Evolutionary conservation across 2,797 vertebrate genomes (phyloP).

Genomic region (Odontamblyopus lacepedii): DNA sequence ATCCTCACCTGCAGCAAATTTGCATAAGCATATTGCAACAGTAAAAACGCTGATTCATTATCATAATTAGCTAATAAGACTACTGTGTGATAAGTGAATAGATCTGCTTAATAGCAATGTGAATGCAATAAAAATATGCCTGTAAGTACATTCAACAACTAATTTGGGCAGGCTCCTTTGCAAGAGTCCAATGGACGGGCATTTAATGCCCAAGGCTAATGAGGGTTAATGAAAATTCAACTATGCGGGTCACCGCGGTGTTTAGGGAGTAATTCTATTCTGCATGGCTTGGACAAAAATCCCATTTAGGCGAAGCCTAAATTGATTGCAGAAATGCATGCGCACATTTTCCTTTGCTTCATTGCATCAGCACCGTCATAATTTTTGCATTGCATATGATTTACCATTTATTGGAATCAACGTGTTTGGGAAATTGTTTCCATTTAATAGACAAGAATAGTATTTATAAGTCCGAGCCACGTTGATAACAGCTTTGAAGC

Average conservation of each 20-base stretch:
- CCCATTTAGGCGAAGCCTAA: neutral
- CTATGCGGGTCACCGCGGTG: neutral
- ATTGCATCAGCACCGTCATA: slow-evolving; percentile 31
- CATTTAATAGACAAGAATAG: neutral
- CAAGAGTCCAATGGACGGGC: neutral
- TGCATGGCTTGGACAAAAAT: neutral
- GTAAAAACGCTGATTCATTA: neutral
- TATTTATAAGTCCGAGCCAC: neutral
- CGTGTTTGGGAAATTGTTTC: neutral
- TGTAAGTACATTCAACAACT: neutral
- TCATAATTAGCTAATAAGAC: neutral
- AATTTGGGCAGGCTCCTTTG: neutral
- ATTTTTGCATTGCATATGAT: neutral
- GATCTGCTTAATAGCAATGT: neutral
- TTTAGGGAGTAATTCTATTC: neutral
- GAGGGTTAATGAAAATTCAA: neutral
- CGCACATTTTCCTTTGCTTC: slow-evolving; percentile 1
- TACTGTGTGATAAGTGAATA: too few relatives aligned
- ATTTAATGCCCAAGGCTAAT: neutral
- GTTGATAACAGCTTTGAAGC: slow-evolving; percentile 34
- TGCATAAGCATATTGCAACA: neutral
- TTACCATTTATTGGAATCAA: neutral
- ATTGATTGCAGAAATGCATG: slow-evolving; percentile 3
- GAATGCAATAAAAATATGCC: neutral
- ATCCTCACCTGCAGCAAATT: slow-evolving; percentile 82